Evolutionary conservation across 2,113 vertebrate genomes (phyloP).

Genomic region (Lutjanus erythropterus): DNA sequence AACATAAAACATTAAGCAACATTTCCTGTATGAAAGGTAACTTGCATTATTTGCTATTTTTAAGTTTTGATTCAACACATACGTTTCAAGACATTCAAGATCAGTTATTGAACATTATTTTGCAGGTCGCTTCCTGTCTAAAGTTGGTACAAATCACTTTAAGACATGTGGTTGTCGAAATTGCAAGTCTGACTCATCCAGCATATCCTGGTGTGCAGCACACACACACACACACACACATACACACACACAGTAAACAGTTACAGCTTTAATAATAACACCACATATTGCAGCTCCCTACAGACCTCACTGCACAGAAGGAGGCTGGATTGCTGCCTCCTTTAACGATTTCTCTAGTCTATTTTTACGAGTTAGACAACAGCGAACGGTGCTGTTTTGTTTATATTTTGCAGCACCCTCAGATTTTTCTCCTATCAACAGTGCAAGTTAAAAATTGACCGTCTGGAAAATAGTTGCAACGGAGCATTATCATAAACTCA

Average conservation of each 20-base stretch:
- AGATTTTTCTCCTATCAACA: slow-evolving; percentile 16
- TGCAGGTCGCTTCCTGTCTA: not conserved
- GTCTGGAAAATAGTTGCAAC: slow-evolving; percentile 16
- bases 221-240: slow-evolving; percentile 14
- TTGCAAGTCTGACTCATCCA: slow-evolving; percentile 28
- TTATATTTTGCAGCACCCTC: slow-evolving; percentile 6
- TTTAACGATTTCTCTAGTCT: slow-evolving; percentile 45
- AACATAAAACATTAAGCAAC: not conserved
- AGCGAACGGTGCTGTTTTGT: slow-evolving; percentile 31
- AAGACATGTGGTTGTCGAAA: slow-evolving; percentile 21
- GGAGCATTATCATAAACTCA: slow-evolving; percentile 11
- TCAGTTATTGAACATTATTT: not conserved
- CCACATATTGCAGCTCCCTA: slow-evolving; percentile 44
- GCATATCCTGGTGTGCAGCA: not conserved
- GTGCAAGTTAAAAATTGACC: slow-evolving; percentile 13
- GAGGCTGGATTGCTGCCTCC: slow-evolving; percentile 36
- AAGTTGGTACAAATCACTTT: slow-evolving; percentile 13
- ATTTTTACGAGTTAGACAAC: slow-evolving; percentile 24
- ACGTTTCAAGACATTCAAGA: not conserved
- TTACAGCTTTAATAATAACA: slow-evolving; percentile 56
- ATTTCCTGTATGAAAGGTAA: too few species aligned
- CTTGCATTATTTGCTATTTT: too few species aligned
- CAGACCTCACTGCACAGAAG: slow-evolving; percentile 45
- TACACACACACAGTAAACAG: slow-evolving; percentile 21
- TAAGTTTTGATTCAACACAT: not conserved